Evolutionary conservation across 2,888 invertebrate species (phyloP), one percentile per base, ranked within the genome.

Genomic region (Drosophila trichaetosa): DNA sequence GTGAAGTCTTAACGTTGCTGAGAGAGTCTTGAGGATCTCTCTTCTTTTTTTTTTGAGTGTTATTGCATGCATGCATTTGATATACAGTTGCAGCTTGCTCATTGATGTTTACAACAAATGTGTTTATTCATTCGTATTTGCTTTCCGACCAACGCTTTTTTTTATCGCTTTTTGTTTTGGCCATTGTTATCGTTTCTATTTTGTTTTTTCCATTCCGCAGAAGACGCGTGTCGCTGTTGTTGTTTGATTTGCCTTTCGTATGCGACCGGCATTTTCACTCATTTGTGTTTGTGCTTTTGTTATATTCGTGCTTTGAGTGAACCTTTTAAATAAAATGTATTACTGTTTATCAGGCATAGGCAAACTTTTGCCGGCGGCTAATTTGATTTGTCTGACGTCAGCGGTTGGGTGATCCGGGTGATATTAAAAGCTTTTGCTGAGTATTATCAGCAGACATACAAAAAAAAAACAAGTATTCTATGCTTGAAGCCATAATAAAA

Each of bases 121-220:
- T 18, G 10, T 29, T 67, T 38, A 7, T 11, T 53, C 34, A 13
- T 42, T 40, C 8, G 49, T 56, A 31, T 46, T 52, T 18, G 29
- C 24, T 31, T 56, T n/a, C n/a, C 13, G 59, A 63, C 77, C 57
- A 46, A 27, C 33, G 46, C 13, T 10, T 60, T 53, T 60, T 53
- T 53, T 18, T 38, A 11, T 42, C 31, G 46, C 29, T 18, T 49
- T 76, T 64, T 72, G 64, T 80, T 68, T 40, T 76, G 71, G 38
- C 53, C 27, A 34, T 53, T 53, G n/a, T 58, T 36, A 21, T 13
- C 31, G 64, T 2, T 36, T 71, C 29, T 78, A 33, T 79, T 77
- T 69, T 76, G 79, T 59, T 71, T 63, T 24, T 10, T 13, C 27
- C 57, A 53, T 64, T 52, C 38, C 18, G 1, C 18, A 1, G 7